Evolutionary conservation across 2,113 vertebrate genomes (phyloP).

Genomic region (Alces alces): DNA sequence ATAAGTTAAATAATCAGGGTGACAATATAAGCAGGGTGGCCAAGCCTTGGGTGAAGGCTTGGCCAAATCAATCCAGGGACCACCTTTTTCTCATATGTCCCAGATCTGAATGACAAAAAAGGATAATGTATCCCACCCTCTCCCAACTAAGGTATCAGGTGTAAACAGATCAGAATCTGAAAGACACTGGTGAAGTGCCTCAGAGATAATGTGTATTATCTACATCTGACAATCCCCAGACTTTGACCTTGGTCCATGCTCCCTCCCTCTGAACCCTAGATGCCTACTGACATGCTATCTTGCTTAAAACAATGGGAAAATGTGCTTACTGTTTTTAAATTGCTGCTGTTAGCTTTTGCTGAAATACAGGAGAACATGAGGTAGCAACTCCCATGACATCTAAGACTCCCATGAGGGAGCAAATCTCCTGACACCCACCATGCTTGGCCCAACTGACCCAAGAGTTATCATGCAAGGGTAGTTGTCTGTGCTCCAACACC

Average conservation of each 20-base stretch:
- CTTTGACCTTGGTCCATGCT: too few relatives aligned
- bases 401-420: background rate
- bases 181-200: too few relatives aligned
- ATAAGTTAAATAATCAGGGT: background rate
- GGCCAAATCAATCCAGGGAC: background rate
- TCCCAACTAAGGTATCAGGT: background rate
- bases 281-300: too few relatives aligned
- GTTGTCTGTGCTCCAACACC: too few relatives aligned
- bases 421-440: background rate
- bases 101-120: background rate
- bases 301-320: too few relatives aligned
- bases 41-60: background rate
- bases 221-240: too few relatives aligned
- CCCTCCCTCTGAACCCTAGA: too few relatives aligned
- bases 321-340: too few relatives aligned
- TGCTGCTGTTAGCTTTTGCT: background rate
- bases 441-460: background rate
- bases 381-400: background rate
- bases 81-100: background rate
- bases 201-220: too few relatives aligned
- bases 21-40: background rate
- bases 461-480: background rate
- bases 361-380: background rate
- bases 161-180: too few relatives aligned
- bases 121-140: background rate